phyloP scores from a whole-genome alignment of 2,888 invertebrate species.

The Standfussiana lucernea region DNA sequence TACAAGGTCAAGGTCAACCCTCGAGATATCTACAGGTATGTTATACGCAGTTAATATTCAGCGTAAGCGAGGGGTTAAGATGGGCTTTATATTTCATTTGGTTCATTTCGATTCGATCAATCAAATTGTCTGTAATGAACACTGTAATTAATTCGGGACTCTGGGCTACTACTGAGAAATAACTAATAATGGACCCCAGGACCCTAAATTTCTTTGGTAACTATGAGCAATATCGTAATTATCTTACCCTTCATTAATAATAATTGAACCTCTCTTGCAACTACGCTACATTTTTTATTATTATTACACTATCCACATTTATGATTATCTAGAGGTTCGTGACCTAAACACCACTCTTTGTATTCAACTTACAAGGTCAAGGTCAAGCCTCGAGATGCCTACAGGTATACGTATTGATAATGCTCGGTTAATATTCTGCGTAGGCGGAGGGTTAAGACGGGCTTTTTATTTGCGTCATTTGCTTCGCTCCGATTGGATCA shows the following conservation, averaged over 20 bases:
- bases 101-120: conserved; percentile 33
- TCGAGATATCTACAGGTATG: not conserved
- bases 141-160: not conserved
- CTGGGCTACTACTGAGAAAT: not conserved
- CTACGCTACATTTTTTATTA: too few relatives aligned
- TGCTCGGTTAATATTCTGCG: conserved; percentile 31
- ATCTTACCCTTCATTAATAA: not conserved
- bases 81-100: conserved; percentile 38
- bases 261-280: not conserved
- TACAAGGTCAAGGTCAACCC: not conserved
- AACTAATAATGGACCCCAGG: too few relatives aligned
- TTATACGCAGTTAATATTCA: not conserved
- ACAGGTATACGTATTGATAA: conserved; percentile 27
- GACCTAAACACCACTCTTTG: conserved; percentile 19
- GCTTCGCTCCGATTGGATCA: conserved; percentile 34
- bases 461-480: conserved; percentile 46
- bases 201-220: not conserved
- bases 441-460: conserved; percentile 35
- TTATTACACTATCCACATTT: not conserved
- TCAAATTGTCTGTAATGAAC: conserved; percentile 24
- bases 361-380: conserved; percentile 12
- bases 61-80: conserved; percentile 19
- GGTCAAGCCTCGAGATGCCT: conserved; percentile 1
- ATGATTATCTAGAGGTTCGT: not conserved
- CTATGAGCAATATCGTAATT: not conserved